These are phyloP conservation scores for Cynaeus angustus DNA, from an alignment of 2,888 invertebrate genomes.

Conservation along the genomic window DNA sequence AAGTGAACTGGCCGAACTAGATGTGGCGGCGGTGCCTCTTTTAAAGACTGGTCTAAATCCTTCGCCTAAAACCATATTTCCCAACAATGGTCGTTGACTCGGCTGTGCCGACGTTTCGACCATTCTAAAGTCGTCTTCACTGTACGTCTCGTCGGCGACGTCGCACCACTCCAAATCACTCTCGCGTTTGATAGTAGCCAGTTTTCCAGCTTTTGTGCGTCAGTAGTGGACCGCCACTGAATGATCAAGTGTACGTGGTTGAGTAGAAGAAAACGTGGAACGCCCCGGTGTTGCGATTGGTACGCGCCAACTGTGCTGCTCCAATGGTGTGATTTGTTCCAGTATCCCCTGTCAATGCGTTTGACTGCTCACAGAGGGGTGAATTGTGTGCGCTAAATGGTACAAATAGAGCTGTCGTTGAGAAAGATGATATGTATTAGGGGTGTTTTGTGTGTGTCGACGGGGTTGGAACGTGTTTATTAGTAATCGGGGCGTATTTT, in stretches of 20 bases:
- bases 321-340: slow-evolving; percentile 56
- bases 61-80: slow-evolving; percentile 67
- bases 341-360: slow-evolving; percentile 53
- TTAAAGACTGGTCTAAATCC: slow-evolving; percentile 71
- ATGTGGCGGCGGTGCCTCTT: slow-evolving; percentile 57
- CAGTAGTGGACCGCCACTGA: slow-evolving; percentile 26
- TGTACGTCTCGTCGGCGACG: slow-evolving; percentile 57
- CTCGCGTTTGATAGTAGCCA: slow-evolving; percentile 69
- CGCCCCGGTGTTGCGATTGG: slow-evolving; percentile 55
- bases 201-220: slow-evolving; percentile 52
- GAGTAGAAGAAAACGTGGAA: slow-evolving; percentile 48
- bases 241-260: background rate
- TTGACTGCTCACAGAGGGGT: slow-evolving; percentile 60
- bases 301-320: slow-evolving; percentile 43
- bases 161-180: slow-evolving; percentile 69
- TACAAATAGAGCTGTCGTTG: slow-evolving; percentile 67
- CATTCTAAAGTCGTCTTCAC: slow-evolving; percentile 66
- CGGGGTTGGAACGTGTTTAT: slow-evolving; percentile 36
- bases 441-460: slow-evolving; percentile 55
- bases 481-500: slow-evolving; percentile 43
- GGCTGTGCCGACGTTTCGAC: slow-evolving; percentile 67
- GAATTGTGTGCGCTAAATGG: slow-evolving; percentile 61
- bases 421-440: slow-evolving; percentile 68
- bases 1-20: slow-evolving; percentile 73
- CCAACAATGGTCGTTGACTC: slow-evolving; percentile 54